phyloP scores from a whole-genome alignment of 2,888 invertebrate genomes.

The Oligia fasciuncula region DNA sequence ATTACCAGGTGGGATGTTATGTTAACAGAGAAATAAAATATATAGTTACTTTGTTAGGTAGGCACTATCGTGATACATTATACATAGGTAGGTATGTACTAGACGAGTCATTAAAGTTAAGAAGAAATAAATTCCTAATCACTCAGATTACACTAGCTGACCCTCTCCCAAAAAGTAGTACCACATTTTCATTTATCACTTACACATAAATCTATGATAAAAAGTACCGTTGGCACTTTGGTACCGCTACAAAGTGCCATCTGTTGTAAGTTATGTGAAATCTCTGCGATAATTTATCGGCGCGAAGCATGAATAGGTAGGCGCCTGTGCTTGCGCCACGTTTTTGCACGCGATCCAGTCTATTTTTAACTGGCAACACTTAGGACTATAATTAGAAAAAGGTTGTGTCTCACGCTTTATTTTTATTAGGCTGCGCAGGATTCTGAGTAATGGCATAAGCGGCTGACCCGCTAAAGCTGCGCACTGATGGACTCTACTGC shows the following conservation, averaged over 20 bases:
- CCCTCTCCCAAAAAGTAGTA: conserved; percentile 34
- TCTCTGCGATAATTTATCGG: conserved; percentile 57
- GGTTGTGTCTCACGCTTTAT: conserved; percentile 35
- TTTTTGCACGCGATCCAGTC: conserved; percentile 63
- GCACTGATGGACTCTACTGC: too few species aligned
- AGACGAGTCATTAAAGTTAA: neutral
- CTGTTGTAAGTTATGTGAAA: conserved; percentile 57
- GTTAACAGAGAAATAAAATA: neutral
- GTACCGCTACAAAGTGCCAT: conserved; percentile 56
- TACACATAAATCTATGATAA: conserved; percentile 56
- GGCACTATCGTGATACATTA: neutral
- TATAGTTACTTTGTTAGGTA: neutral
- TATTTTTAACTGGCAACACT: conserved; percentile 61
- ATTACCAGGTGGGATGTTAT: too few species aligned
- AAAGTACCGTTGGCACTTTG: conserved; percentile 56
- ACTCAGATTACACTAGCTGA: neutral
- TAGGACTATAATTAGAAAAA: conserved; percentile 62
- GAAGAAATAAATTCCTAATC: conserved; percentile 27
- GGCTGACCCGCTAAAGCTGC: conserved; percentile 3
- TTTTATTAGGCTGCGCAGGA: conserved; percentile 37
- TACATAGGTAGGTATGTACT: neutral
- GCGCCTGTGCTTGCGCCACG: conserved; percentile 38
- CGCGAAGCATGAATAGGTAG: conserved; percentile 49
- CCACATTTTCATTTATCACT: conserved; percentile 42
- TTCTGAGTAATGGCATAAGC: conserved; percentile 20